Conservation (phyloP, 2,888 invertebrate species). For the Calameuta filiformis region DNA sequence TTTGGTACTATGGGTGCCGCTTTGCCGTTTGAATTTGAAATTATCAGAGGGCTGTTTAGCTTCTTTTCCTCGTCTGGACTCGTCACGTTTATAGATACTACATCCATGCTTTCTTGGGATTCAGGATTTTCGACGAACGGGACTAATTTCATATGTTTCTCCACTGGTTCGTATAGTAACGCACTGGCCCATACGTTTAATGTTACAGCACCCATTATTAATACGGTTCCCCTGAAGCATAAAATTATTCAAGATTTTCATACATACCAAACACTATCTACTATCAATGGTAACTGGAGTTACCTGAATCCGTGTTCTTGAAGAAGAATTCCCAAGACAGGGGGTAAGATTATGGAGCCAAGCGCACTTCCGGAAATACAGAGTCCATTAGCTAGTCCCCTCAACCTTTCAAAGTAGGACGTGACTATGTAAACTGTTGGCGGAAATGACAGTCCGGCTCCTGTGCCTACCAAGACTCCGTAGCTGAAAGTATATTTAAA, state of each 20-base stretch:
- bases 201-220: constrained; percentile 85
- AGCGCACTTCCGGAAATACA: constrained; percentile 90
- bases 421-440: constrained; percentile 92
- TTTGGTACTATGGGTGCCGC: constrained; percentile 57
- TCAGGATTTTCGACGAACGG: constrained; percentile 59
- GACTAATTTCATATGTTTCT: constrained; percentile 77
- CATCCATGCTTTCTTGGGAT: constrained; percentile 57
- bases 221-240: constrained; percentile 77
- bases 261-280: too few species aligned
- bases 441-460: constrained; percentile 87
- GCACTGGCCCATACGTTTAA: constrained; percentile 88
- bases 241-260: too few species aligned
- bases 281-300: constrained; percentile 28
- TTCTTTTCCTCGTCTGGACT: constrained; percentile 54
- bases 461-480: constrained; percentile 84
- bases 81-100: constrained; percentile 48
- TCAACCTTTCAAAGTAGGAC: constrained; percentile 82
- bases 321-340: constrained; percentile 77
- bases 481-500: constrained; percentile 70
- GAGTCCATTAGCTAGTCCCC: constrained; percentile 87
- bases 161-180: constrained; percentile 85
- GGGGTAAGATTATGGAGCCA: constrained; percentile 87
- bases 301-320: constrained; percentile 82
- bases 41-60: constrained; percentile 32
- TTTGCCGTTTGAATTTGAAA: constrained; percentile 30